Evolutionary conservation across 2,113 vertebrate species (phyloP), one percentile per base, ranked within the genome.

Genomic region (Elachura formosa): DNA sequence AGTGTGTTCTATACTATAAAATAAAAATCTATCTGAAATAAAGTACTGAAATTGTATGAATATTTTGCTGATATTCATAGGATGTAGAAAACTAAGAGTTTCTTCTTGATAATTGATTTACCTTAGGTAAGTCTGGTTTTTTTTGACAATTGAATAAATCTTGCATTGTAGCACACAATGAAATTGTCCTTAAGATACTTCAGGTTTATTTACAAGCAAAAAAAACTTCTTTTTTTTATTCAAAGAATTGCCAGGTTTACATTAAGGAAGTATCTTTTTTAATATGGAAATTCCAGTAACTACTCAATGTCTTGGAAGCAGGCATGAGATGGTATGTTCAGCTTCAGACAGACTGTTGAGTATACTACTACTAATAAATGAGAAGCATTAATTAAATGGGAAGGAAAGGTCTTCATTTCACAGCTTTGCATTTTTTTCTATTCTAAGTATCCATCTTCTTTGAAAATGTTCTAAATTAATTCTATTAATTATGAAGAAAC

Each of bases 401-500:
- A 91, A 76, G 55, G 64, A 88, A 89, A 89, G 45, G 48, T 94
- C 66, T 81, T 90, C 11, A 68, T 85, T 83, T 92, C 40, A 54
- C 14, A 87, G 48, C 20, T 78, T 90, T 80, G 33, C 10, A 2
- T 12, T 83, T 96, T 61, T 86, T 87, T 48, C 15, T 77, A 43
- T 69, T 80, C 33, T 58, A 74, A 75, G 49, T 77, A 55, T 81
- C 56, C 16, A 78, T 93, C 51, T 31, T 72, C 41, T 91, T 54
- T 75, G 69, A 74, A 92, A 75, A 52, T 52, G 25, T 93, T 81
- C 21, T 84, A 81, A 81, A 91, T 87, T 0, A 89, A 40, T 81
- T 83, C 11, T 74, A 46, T 90, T 58, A 92, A 94, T 93, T 86
- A 81, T 77, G 36, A 84, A 93, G n/a, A 84, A 92, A 64, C 9